phyloP scores from a whole-genome alignment of 2,888 invertebrate species.

The Netelia inedita region DNA sequence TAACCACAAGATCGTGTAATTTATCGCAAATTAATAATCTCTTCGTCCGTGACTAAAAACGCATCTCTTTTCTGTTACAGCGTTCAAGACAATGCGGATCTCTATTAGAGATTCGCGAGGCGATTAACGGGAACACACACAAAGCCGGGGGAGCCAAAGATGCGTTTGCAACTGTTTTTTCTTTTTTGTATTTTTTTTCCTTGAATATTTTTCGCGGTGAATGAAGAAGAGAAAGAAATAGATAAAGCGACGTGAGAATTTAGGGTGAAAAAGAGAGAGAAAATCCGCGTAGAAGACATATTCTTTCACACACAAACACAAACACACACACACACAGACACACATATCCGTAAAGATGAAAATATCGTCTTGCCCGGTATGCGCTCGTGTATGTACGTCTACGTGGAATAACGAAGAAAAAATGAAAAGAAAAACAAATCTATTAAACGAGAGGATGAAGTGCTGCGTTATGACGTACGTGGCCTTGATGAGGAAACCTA shows the following conservation, averaged over 20 bases:
- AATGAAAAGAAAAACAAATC: conserved; percentile 12
- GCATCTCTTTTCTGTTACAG: conserved; percentile 77
- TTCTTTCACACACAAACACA: background rate
- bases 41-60: background rate
- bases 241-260: conserved; percentile 39
- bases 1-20: background rate
- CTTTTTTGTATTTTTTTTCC: conserved; percentile 59
- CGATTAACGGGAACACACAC: conserved; percentile 65
- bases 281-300: conserved; percentile 57
- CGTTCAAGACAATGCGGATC: conserved; percentile 84
- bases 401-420: conserved; percentile 26
- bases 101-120: conserved; percentile 76
- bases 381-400: conserved; percentile 51
- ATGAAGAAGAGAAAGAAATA: conserved; percentile 41
- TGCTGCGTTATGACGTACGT: conserved; percentile 40
- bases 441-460: conserved; percentile 41
- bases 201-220: conserved; percentile 45
- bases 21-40: background rate
- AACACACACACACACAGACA: conserved; percentile 46
- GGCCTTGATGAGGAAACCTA: conserved; percentile 67
- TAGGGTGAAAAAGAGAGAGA: conserved; percentile 34
- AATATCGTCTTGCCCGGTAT: conserved; percentile 31
- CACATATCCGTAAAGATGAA: conserved; percentile 18
- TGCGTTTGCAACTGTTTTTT: conserved; percentile 82
- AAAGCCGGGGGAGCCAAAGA: conserved; percentile 83